Conservation (phyloP, 35 echinoderm and acorn worm genomes). For the Apostichopus californicus region DNA sequence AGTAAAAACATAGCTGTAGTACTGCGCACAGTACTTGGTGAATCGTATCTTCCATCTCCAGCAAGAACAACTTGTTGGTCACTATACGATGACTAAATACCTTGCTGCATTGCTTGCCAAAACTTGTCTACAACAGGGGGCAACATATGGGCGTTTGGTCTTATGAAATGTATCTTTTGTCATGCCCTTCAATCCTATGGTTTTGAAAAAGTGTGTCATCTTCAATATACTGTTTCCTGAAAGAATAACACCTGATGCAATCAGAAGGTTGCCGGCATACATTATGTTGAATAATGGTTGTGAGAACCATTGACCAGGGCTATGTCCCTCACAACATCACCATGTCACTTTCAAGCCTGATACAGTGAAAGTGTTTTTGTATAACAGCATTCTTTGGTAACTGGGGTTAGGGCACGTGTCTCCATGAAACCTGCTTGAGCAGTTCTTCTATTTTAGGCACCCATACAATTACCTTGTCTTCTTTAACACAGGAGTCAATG, state of each 20-base stretch:
- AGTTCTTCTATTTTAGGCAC: background rate
- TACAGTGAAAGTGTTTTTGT: background rate
- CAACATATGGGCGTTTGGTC: background rate
- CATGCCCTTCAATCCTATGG: too few relatives aligned
- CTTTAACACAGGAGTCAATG: background rate
- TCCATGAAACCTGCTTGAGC: constrained; percentile 11
- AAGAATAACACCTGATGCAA: background rate
- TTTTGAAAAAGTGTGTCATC: background rate
- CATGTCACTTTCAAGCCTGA: background rate
- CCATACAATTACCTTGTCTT: background rate
- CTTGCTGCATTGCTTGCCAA: background rate
- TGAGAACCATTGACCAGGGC: background rate
- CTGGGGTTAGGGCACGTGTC: background rate
- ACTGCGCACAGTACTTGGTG: background rate
- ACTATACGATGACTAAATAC: background rate
- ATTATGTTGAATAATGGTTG: background rate
- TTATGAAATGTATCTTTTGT: background rate
- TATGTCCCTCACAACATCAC: background rate
- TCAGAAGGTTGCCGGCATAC: background rate
- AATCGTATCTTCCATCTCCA: background rate
- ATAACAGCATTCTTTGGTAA: background rate
- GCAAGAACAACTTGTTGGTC: background rate
- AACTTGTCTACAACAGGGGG: background rate
- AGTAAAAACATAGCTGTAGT: background rate
- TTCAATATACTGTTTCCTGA: constrained; percentile 3